Percentiles rank a stretch among this genome's conserved stretches.
These are phyloP conservation scores for Hephaestus fuliginosus DNA, from an alignment of 2,797 vertebrate species.

Conservation along the genomic window DNA sequence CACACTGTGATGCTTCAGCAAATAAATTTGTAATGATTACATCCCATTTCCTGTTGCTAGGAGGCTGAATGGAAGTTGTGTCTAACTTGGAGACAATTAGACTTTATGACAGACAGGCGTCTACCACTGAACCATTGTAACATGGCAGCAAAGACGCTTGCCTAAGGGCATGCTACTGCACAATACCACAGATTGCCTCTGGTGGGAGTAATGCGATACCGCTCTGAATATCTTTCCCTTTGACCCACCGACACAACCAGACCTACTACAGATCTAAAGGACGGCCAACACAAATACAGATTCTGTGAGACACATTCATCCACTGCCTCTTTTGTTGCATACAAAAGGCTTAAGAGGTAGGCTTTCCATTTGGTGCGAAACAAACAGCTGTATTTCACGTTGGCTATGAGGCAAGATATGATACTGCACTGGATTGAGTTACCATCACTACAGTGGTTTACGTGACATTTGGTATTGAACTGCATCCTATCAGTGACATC, in stretches of 20 bases:
- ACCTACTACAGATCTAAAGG: slow-evolving; percentile 54
- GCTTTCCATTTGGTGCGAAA: slow-evolving; percentile 63
- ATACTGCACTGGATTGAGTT: slow-evolving; percentile 67
- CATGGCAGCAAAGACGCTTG: slow-evolving; percentile 63
- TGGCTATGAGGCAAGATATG: slow-evolving; percentile 56
- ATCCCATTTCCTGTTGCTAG: slow-evolving; percentile 26
- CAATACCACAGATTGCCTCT: slow-evolving; percentile 69
- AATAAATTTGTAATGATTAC: slow-evolving; percentile 28
- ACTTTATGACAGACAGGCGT: slow-evolving; percentile 73
- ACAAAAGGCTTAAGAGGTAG: slow-evolving; percentile 69
- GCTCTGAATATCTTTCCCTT: slow-evolving; percentile 59
- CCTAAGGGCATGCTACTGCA: slow-evolving; percentile 58
- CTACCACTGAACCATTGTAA: slow-evolving; percentile 59
- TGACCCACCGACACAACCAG: slow-evolving; percentile 49
- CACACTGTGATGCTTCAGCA: slow-evolving; percentile 9
- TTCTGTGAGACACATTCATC: slow-evolving; percentile 69
- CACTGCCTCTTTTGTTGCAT: slow-evolving; percentile 70
- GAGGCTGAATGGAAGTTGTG: slow-evolving; percentile 14
- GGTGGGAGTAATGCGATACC: slow-evolving; percentile 77
- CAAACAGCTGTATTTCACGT: slow-evolving; percentile 77
- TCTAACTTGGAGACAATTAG: slow-evolving; percentile 46
- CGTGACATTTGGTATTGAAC: slow-evolving; percentile 48
- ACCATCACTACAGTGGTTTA: slow-evolving; percentile 53
- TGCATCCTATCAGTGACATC: slow-evolving; percentile 43
- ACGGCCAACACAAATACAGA: slow-evolving; percentile 56